Evolutionary conservation across 1,140 invertebrate genomes (phyloP).

Genomic region (Tetramorium simillimum): DNA sequence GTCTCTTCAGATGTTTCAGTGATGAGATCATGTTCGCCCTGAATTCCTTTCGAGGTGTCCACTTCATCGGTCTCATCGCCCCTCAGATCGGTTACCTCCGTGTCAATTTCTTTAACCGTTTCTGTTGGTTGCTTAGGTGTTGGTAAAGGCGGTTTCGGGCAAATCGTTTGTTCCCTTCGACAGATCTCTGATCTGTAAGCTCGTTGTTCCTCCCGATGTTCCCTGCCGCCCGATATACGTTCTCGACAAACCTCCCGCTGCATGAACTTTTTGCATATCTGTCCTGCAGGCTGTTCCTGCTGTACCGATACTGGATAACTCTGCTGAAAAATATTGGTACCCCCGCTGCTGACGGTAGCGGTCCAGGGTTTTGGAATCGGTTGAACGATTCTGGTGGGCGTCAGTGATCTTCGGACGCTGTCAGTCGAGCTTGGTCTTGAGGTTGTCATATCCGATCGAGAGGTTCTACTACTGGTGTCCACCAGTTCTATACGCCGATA

Average conservation of each 20-base stretch:
- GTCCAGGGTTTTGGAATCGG: slow-evolving; percentile 83
- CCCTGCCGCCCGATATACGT: slow-evolving; percentile 72
- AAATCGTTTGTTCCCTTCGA: slow-evolving; percentile 61
- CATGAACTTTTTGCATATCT: slow-evolving; percentile 74
- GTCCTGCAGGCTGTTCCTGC: slow-evolving; percentile 61
- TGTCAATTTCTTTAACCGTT: slow-evolving; percentile 72
- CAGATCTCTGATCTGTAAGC: slow-evolving; percentile 71
- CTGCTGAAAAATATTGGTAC: slow-evolving; percentile 77
- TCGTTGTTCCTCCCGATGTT: slow-evolving; percentile 78
- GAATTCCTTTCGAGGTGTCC: slow-evolving; percentile 77
- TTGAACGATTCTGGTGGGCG: slow-evolving; percentile 83
- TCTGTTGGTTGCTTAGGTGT: slow-evolving; percentile 63
- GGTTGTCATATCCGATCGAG: slow-evolving; percentile 71
- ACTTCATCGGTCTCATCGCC: slow-evolving; percentile 46
- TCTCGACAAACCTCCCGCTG: slow-evolving; percentile 74
- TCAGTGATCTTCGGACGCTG: slow-evolving; percentile 80
- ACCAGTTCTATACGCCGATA: slow-evolving; percentile 79
- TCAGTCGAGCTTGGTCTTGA: slow-evolving; percentile 80
- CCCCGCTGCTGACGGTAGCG: slow-evolving; percentile 78
- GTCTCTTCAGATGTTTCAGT: slow-evolving; percentile 83
- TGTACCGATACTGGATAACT: slow-evolving; percentile 33
- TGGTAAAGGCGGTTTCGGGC: slow-evolving; percentile 67
- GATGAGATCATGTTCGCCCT: slow-evolving; percentile 81
- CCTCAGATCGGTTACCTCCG: slow-evolving; percentile 74
- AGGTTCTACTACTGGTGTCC: slow-evolving; percentile 66